A percentile compares a stretch with the other conserved stretches of the same genome.
Conservation (phyloP, 2,888 invertebrate species). For the Tenthredo distinguenda region DNA sequence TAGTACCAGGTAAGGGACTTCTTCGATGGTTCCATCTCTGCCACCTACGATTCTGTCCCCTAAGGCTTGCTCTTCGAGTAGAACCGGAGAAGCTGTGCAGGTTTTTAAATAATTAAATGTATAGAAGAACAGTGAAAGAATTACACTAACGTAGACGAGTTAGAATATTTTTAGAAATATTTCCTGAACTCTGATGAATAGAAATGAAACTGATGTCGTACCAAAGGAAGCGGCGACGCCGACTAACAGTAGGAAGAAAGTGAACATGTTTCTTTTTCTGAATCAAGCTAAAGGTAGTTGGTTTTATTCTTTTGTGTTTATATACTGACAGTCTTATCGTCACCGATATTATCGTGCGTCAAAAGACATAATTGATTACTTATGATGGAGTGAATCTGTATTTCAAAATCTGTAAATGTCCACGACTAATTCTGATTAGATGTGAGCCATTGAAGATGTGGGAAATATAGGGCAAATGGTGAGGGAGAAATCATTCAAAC, state of each 20-base stretch:
- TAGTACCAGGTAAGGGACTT: conserved; percentile 43
- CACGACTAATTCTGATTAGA: not conserved
- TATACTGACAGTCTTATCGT: not conserved
- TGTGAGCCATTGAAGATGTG: not conserved
- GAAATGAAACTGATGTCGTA: not conserved
- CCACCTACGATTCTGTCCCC: conserved; percentile 38
- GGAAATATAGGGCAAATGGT: not conserved
- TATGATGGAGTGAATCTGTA: not conserved
- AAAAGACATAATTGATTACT: not conserved
- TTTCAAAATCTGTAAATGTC: not conserved
- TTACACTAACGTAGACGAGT: not conserved
- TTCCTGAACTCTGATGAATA: not conserved
- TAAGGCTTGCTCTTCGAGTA: not conserved
- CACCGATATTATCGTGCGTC: conserved; percentile 4
- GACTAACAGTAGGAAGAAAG: not conserved
- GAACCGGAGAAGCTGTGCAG: conserved; percentile 34
- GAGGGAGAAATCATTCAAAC: not conserved
- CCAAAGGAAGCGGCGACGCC: conserved; percentile 4
- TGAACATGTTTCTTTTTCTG: not conserved
- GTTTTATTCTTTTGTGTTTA: not conserved
- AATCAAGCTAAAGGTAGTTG: not conserved
- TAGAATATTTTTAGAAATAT: not conserved
- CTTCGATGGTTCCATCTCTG: not conserved
- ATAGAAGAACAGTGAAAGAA: not conserved
- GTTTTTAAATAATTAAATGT: not conserved